A percentile compares a stretch with the other conserved stretches of the same genome.
Evolutionary conservation across 2,113 vertebrate species (phyloP).

Genomic region (Gila orcuttii): DNA sequence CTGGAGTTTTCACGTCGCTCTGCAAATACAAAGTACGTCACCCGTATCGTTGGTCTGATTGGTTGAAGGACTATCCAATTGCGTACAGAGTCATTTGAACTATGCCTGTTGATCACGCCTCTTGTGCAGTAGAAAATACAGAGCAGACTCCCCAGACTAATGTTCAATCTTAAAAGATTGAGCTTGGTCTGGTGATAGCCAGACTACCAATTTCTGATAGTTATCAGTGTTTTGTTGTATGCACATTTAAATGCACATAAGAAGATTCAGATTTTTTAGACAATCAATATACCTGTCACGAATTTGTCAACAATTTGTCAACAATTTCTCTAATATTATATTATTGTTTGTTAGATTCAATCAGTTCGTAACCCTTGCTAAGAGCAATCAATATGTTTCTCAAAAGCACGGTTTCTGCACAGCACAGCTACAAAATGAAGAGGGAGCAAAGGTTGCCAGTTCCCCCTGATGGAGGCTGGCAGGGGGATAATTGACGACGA

Average conservation of each 20-base stretch:
- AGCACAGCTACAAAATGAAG: slow-evolving; percentile 36
- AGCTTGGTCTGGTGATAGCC: no score
- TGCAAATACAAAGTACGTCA: no score
- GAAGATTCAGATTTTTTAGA: not conserved
- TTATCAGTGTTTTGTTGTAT: not conserved
- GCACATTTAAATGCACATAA: no score
- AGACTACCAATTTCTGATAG: not conserved
- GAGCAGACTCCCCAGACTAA: no score
- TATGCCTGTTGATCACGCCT: no score
- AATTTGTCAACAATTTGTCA: no score
- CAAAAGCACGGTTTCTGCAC: slow-evolving; percentile 24
- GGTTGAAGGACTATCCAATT: no score
- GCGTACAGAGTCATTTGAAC: no score
- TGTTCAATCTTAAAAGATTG: no score
- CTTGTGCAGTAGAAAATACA: no score
- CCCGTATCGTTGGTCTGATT: no score
- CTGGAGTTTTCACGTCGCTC: no score
- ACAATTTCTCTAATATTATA: not conserved
- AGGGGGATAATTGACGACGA: slow-evolving; percentile 57
- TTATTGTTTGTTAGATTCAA: not conserved
- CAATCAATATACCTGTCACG: not conserved
- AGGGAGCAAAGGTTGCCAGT: slow-evolving; percentile 45
- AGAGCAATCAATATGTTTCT: slow-evolving; percentile 24
- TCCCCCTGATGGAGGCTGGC: slow-evolving; percentile 38
- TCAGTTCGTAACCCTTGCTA: not conserved